Base-by-base conservation (phyloP, 2,888 invertebrate genomes). In the Drosophila meridionalis region DNA sequence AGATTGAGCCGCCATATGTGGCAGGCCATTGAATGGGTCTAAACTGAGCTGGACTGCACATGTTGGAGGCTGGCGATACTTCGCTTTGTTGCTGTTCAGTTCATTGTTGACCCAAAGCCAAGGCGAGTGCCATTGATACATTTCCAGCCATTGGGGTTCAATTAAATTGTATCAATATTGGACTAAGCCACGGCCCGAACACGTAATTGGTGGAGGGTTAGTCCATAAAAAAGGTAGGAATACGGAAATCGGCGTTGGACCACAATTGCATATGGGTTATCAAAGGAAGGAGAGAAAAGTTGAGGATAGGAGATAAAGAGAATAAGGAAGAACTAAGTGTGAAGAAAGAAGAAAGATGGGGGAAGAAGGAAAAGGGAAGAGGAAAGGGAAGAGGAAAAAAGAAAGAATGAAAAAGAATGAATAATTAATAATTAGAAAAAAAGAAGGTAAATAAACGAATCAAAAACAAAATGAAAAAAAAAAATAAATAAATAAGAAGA, bases 161-260 rank as follows among this genome's bases (percentile, higher is more conserved):
- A 90, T 90, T 90, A 90, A 90, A 82, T 80, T 83, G 80, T 77
- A 79, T 90, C 91, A 90, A 90, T 91, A 90, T 91, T 90, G 82
- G 81, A 67, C 73, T 70, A 80, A 79, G 55, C 40, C 28, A 40
- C 34, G 20, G 28, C 28, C 8, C 14, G 38, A 7, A 12, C 34
- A 20, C 11, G 28, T 12, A 20, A 32, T 34, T 52, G 34, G 52
- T 34, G 36, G 34, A 12, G 11, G 52, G 20, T 34, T 34, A 20
- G 8, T n/a, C n/a, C n/a, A 9, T 2, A 32, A 9, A 5, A 9
- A 5, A n/a, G 32, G 2, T 32, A 34, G 3, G 32, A 11, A 20
- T 34, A 20, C 1, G 50, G 11, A 20, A 20, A 12, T 34, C 9
- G 26, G 26, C 9, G 9, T 26, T 26, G 11, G 26, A 11, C 11